These are phyloP conservation scores for Beris morrisii DNA, from an alignment of 2,888 invertebrate genomes.

Conservation along the genomic window DNA sequence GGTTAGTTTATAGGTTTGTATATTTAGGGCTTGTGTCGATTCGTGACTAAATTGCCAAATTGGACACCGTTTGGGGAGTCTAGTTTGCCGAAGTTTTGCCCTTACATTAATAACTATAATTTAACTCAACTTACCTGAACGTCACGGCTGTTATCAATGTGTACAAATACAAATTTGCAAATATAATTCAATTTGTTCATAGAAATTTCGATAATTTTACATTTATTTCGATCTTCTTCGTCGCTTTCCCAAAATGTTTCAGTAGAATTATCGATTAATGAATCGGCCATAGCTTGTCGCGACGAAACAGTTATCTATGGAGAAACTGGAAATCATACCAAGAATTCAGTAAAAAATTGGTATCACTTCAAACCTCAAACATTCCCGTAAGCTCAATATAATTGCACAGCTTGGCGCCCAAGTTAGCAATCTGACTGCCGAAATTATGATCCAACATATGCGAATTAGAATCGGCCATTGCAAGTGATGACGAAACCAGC, in stretches of 20 bases:
- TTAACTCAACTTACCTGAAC: slow-evolving; percentile 66
- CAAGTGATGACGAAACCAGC: slow-evolving; percentile 50
- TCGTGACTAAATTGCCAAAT: no score
- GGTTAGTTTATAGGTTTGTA: no score
- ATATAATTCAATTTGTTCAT: slow-evolving; percentile 60
- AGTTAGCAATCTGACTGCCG: slow-evolving; percentile 40
- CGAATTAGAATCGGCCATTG: slow-evolving; percentile 45
- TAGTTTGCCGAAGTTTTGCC: no score
- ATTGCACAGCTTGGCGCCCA: slow-evolving; percentile 49
- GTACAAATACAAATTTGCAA: slow-evolving; percentile 70
- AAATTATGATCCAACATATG: slow-evolving; percentile 49
- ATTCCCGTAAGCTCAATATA: slow-evolving; percentile 54
- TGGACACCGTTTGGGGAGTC: no score
- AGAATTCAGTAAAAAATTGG: slow-evolving; percentile 9
- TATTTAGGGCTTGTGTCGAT: no score
- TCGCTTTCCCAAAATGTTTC: slow-evolving; percentile 99
- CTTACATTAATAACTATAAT: not conserved
- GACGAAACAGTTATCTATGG: slow-evolving; percentile 82
- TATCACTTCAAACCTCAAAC: slow-evolving; percentile 47
- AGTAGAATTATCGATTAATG: slow-evolving; percentile 89
- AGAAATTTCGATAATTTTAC: slow-evolving; percentile 78
- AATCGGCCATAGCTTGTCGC: slow-evolving; percentile 90
- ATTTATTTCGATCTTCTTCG: slow-evolving; percentile 92
- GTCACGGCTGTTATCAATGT: slow-evolving; percentile 93
- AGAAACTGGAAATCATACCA: slow-evolving; percentile 30